Conservation (phyloP, 1,140 invertebrate genomes). For the Delia radicum region DNA sequence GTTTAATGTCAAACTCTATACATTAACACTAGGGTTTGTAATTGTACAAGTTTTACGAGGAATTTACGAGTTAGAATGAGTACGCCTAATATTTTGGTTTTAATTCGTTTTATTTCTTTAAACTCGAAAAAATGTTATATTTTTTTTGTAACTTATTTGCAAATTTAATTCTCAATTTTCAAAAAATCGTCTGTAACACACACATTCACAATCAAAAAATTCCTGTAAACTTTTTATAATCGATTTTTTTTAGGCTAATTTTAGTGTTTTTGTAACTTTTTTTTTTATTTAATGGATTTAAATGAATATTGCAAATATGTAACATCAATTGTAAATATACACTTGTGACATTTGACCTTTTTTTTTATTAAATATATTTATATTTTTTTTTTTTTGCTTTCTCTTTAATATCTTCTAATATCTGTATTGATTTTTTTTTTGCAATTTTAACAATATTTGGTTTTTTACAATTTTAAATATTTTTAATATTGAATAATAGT, state of each 20-base stretch:
- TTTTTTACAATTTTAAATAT: not conserved
- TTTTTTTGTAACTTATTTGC: not conserved
- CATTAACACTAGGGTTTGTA: no score
- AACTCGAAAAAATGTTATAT: not conserved
- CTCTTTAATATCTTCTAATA: not conserved
- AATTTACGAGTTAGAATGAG: no score
- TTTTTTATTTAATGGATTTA: not conserved
- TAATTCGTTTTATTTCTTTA: not conserved
- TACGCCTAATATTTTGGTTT: no score
- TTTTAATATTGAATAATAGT: not conserved
- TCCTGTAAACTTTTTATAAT: not conserved
- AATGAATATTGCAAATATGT: slow-evolving; percentile 1
- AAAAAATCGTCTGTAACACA: not conserved
- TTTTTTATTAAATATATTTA: not conserved
- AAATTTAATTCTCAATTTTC: not conserved
- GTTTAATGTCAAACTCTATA: no score
- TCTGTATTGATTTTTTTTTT: not conserved
- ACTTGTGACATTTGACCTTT: not conserved
- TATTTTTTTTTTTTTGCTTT: not conserved
- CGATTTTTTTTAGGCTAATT: not conserved
- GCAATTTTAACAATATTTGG: not conserved
- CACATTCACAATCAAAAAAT: slow-evolving; percentile 1
- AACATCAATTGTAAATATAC: not conserved
- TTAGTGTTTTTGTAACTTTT: not conserved
- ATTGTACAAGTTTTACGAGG: no score